Evolutionary conservation across 1,140 invertebrate genomes (phyloP), one percentile per base, ranked within the genome.

Genomic region (Cherax destructor): DNA sequence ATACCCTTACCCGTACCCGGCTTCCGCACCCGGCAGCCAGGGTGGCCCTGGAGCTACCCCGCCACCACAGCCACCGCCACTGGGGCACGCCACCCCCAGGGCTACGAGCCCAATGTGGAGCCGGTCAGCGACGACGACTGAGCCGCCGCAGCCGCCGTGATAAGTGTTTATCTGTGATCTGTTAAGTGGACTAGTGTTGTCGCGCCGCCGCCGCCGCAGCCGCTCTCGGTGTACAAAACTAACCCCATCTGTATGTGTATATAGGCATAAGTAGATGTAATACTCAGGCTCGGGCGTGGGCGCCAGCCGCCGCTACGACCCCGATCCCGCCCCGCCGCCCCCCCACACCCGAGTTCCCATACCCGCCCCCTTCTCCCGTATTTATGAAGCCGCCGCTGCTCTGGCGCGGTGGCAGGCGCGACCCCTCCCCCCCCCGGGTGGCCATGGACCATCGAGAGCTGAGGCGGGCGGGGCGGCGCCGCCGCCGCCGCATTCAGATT

Each of bases 91-190:
- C 86, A 61, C 49, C 86, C 80, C 78, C 92, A 93, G 72, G 90
- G 92, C 41, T 93, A 93, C 65, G 92, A 93, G 76, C 92, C 93
- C n/a, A 91, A 85, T 56, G 93, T 93, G 56, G 92, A 93, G 74
- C 93, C 93, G 41, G 92, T 92, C 79, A 93, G 92, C 72, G 89
- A 92, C 61, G 93, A 93, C 30, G 91, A 92, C 65, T 92, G 90
- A 91, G 61, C 74, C 90, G 78, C 50, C 50, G 77, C 84, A 61
- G 87, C 84, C 83, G 90, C 90, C 90, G 90, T 91, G 90, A 91
- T 91, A 91, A 91, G 90, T 91, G 90, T 91, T 41, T 91, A 91
- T 91, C 90, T 91, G 90, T 91, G 90, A 91, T 91, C 90, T 91
- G 90, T 91, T 91, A 87, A 83, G 89, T 91, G 89, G 89, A 91